Evolutionary conservation across 1,140 invertebrate species (phyloP).

Genomic region (Drosophila ficusphila): DNA sequence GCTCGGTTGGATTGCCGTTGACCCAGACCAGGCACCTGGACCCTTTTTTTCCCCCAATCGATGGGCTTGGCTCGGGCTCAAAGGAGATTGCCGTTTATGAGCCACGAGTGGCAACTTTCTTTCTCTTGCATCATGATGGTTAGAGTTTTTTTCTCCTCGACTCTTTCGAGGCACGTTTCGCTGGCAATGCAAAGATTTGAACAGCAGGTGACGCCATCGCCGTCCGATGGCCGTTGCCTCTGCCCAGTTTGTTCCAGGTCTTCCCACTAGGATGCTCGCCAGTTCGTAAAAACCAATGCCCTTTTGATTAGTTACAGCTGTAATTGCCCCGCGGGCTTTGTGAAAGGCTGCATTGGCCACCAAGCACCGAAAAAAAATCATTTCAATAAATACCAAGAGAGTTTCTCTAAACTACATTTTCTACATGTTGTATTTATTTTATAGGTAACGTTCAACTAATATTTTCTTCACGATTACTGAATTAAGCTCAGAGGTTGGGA

Average conservation of each 20-base stretch:
- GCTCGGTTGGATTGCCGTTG: constrained; percentile 36
- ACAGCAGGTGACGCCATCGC: constrained; percentile 66
- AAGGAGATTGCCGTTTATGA: constrained; percentile 71
- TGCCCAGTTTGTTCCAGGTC: constrained; percentile 22
- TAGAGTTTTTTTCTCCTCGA: constrained; percentile 12
- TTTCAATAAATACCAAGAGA: background rate
- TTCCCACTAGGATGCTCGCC: constrained; percentile 42
- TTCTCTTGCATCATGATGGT: constrained; percentile 72
- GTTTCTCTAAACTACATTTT: background rate
- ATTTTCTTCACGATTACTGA: background rate
- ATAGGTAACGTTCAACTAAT: no score
- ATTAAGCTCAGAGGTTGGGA: no score
- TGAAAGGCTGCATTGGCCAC: constrained; percentile 52
- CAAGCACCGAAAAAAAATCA: background rate
- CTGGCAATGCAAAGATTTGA: constrained; percentile 76
- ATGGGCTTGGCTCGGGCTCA: constrained; percentile 28
- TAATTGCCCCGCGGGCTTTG: constrained; percentile 57
- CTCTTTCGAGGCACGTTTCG: constrained; percentile 60
- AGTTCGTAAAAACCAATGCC: constrained; percentile 80
- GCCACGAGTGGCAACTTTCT: constrained; percentile 65
- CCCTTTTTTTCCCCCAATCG: constrained; percentile 20
- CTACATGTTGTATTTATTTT: background rate
- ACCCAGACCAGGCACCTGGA: constrained; percentile 46
- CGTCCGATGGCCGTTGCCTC: constrained; percentile 40
- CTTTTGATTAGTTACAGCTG: constrained; percentile 76